Evolutionary conservation across 2,888 invertebrate species (phyloP).

Genomic region (Ommatoiulus sabulosus): DNA sequence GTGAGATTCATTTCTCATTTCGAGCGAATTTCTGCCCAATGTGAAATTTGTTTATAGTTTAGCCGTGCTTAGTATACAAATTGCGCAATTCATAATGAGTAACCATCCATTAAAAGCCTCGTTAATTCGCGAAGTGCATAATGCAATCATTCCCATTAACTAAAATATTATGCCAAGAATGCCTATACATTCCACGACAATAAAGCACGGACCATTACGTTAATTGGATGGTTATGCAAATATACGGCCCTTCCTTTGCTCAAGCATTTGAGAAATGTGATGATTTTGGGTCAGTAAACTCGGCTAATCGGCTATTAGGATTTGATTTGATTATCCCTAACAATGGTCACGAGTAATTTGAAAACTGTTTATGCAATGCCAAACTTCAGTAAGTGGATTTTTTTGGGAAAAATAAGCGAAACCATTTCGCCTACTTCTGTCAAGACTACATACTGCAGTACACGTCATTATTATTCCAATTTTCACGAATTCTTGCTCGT

Average conservation of each 20-base stretch:
- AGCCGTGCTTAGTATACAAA: not conserved
- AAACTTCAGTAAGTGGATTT: no score
- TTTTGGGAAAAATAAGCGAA: no score
- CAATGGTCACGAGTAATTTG: not conserved
- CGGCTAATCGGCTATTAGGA: not conserved
- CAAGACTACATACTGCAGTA: no score
- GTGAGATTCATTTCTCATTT: constrained; percentile 13
- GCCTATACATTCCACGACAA: not conserved
- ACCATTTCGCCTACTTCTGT: no score
- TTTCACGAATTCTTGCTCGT: no score
- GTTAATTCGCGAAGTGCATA: not conserved
- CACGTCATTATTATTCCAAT: no score
- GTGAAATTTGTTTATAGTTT: not conserved
- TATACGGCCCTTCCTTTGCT: not conserved
- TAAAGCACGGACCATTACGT: not conserved
- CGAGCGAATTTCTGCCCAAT: not conserved
- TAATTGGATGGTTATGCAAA: not conserved
- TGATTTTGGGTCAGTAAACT: not conserved
- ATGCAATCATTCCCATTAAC: not conserved
- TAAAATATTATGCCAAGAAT: not conserved
- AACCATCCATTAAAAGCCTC: not conserved
- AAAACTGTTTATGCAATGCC: no score
- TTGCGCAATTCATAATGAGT: constrained; percentile 1
- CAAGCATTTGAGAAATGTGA: not conserved
- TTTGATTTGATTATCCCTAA: not conserved